Conservation (phyloP, 2,797 vertebrate species). For the Catostomus latipinnis region DNA sequence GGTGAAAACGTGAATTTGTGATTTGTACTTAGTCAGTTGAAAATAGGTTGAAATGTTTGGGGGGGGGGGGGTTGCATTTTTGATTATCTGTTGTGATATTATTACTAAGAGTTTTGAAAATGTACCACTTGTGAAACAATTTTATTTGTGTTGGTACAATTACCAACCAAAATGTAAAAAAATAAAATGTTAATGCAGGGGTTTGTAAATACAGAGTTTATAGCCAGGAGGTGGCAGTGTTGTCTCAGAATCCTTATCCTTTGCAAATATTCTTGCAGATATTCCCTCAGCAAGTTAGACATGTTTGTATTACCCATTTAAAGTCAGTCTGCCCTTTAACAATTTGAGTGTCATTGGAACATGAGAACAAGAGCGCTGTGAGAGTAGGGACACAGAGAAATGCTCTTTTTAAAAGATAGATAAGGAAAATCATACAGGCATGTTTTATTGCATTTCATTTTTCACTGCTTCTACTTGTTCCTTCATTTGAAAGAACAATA, state of each 20-base stretch:
- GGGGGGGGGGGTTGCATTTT: no score
- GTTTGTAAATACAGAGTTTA: not conserved
- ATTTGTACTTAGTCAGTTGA: not conserved
- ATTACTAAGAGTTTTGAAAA: not conserved
- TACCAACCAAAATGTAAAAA: no score
- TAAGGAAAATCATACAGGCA: slow-evolving; percentile 37
- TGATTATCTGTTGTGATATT: not conserved
- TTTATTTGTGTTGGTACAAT: no score
- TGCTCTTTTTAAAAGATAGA: slow-evolving; percentile 30
- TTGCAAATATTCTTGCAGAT: slow-evolving; percentile 1
- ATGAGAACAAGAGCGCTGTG: slow-evolving; percentile 35
- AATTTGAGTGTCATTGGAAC: slow-evolving; percentile 38
- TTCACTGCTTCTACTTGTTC: slow-evolving; percentile 31
- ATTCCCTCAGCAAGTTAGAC: slow-evolving; percentile 4
- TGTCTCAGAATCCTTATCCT: not conserved
- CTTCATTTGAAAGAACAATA: slow-evolving; percentile 60
- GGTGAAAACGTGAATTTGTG: not conserved
- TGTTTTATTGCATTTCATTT: slow-evolving; percentile 54
- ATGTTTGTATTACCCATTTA: slow-evolving; percentile 44
- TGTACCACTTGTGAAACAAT: not conserved
- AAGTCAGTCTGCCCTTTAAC: slow-evolving; percentile 37
- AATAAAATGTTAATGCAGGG: not conserved
- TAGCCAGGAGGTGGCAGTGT: slow-evolving; percentile 57
- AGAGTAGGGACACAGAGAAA: slow-evolving; percentile 21
- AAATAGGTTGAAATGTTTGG: not conserved